Conservation (phyloP, 2,797 vertebrate species). For the Bothrops alternatus region DNA sequence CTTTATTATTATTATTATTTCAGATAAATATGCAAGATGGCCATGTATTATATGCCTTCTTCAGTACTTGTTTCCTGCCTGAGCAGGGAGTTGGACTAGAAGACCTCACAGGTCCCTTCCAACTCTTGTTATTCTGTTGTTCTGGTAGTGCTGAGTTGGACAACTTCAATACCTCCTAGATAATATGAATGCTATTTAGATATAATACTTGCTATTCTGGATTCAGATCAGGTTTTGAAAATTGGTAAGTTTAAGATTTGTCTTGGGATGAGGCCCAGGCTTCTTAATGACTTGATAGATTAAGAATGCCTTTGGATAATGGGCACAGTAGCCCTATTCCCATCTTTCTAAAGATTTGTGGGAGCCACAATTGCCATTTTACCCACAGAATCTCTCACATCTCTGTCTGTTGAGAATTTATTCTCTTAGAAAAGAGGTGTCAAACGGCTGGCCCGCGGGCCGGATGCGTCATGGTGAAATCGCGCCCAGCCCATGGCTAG, state of each 20-base stretch:
- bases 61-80: too few species aligned
- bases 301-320: neutral
- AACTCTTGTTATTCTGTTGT: too few species aligned
- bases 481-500: too few species aligned
- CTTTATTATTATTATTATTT: neutral
- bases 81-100: too few species aligned
- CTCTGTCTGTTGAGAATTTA: neutral
- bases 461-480: too few species aligned
- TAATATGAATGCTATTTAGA: neutral
- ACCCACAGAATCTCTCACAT: neutral
- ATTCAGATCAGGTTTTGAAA: neutral
- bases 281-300: neutral
- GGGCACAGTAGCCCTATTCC: neutral
- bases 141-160: neutral
- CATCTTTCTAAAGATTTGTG: neutral
- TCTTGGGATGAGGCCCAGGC: neutral
- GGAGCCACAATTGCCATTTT: neutral
- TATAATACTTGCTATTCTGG: neutral
- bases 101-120: too few species aligned
- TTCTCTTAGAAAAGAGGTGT: too few species aligned
- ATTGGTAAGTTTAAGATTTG: neutral
- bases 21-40: neutral
- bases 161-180: neutral
- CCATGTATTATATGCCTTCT: neutral
- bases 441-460: too few species aligned